Evolutionary conservation across 2,797 vertebrate species (phyloP), one percentile per base, ranked within the genome.

Genomic region (Varecia variegata): DNA sequence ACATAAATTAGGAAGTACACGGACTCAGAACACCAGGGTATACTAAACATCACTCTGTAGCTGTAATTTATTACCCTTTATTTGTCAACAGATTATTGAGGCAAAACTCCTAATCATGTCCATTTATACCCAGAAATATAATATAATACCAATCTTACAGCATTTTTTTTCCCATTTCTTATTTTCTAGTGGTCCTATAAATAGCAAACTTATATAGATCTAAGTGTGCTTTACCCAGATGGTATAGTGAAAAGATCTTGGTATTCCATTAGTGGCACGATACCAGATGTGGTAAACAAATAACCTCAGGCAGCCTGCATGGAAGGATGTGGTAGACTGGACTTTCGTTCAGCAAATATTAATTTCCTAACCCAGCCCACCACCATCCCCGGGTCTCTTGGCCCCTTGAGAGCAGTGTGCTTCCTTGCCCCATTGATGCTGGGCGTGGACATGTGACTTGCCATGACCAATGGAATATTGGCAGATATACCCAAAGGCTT

Each of bases 71-170:
- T 30, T 45, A 40, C 8, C 43, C 30, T 52, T 86, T 88, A n/a
- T 54, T 92, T 94, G 70, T 84, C 71, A 80, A 2, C 21, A 52
- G 54, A 82, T 92, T 88, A 70, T 38, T 60, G 45, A 93, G 38
- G 11, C 27, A 45, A 60, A 92, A 38, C n/a, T 77, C 38, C 56
- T 77, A 38, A 50, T 85, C 27, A 5, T 96, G 71, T 89, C 35
- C 60, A 54, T 56, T 80, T 96, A 38, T 76, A 25, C 58, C 65
- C 77, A 88, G 73, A 96, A 95, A 83, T 92, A 54, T 13, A 77
- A 3, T 74, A 70, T 54, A 70, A 38, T 94, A 38, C 71, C 68
- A 86, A 17, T 82, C 89, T 62, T 82, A 18, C 32, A 70, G 14
- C 2, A 7, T 35, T 56, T 54, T 60, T 62, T 65, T 32, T 13